Base-by-base conservation (phyloP, 2,888 invertebrate species). In the Trachelus iudaicus region DNA sequence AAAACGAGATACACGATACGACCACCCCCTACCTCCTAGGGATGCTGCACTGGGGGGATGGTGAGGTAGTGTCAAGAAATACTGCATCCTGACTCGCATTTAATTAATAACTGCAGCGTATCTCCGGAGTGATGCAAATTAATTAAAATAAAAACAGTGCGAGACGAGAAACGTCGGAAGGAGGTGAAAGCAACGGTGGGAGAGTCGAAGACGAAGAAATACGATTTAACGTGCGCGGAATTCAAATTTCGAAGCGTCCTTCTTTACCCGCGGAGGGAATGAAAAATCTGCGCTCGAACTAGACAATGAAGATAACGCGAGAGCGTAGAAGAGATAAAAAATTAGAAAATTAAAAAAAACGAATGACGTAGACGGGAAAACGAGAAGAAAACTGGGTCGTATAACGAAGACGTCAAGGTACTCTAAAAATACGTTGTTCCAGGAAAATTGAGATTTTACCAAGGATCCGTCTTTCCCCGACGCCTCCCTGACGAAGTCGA, bases 31-130 rank as follows among this genome's bases (percentile, higher is more conserved):
- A 9, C 23, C 23, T 23, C 23, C 23, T 56, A 56, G 2, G 23
- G 56, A 9, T 56, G 56, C 9, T 56, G 6, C 40, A 23, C 40
- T 11, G 2, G 35, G 37, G 37, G 11, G n/a, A 74, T 40, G 56
- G 73, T 71, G 69, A 81, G 82, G 82, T 81, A 84, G 82, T 75
- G 82, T 79, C 79, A 79, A 84, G 81, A 83, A 87, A 86, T 85
- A 82, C 77, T 31, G 84, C 83, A 80, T 79, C 83, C 80, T 79
- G 82, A 81, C 80, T 83, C 83, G 81, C 83, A 85, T 87, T 86
- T 87, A 89, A 89, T 88, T 88, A 88, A 88, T 89, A 88, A 87
- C 83, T 83, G 79, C 82, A 69, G 76, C 81, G 81, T 84, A 86
- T 77, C 83, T 82, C 79, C 34, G 34, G 81, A 80, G 82, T 85